Conservation (phyloP, 2,888 invertebrate genomes). For the Biston stratarius region DNA sequence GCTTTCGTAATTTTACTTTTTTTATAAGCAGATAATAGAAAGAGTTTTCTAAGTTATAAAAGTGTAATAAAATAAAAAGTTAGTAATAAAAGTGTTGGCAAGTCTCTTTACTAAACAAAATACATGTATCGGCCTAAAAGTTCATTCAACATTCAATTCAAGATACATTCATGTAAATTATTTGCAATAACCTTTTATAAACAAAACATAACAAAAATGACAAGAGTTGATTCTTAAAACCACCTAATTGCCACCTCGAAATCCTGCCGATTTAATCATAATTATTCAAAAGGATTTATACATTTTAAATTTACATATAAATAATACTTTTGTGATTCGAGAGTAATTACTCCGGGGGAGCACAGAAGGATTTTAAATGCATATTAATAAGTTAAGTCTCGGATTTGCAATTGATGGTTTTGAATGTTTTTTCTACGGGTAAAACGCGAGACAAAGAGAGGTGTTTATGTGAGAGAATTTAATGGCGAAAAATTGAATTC, state of each 20-base stretch:
- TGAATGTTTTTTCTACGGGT: conserved; percentile 17
- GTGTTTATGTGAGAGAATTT: conserved; percentile 32
- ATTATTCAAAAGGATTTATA: conserved; percentile 52
- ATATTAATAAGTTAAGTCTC: conserved; percentile 66
- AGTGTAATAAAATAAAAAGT: too few species aligned
- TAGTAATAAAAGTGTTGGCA: too few species aligned
- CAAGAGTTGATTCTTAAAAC: conserved; percentile 18
- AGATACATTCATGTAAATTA: conserved; percentile 2
- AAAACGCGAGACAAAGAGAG: not conserved
- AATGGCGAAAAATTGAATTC: conserved; percentile 19
- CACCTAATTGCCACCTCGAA: conserved; percentile 34
- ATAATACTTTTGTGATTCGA: conserved; percentile 73
- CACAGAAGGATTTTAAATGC: conserved; percentile 64
- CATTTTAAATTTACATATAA: conserved; percentile 72
- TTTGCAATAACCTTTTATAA: conserved; percentile 15
- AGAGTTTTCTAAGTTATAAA: too few species aligned
- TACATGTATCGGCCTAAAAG: too few species aligned
- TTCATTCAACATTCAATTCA: not conserved
- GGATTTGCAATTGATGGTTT: conserved; percentile 50
- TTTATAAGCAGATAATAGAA: too few species aligned
- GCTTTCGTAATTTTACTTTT: too few species aligned
- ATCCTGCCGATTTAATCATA: conserved; percentile 35
- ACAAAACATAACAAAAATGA: conserved; percentile 15
- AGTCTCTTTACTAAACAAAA: too few species aligned
- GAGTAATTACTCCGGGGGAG: conserved; percentile 67